phyloP scores from a whole-genome alignment of 2,113 vertebrate species.

The Vireo altiloquus region DNA sequence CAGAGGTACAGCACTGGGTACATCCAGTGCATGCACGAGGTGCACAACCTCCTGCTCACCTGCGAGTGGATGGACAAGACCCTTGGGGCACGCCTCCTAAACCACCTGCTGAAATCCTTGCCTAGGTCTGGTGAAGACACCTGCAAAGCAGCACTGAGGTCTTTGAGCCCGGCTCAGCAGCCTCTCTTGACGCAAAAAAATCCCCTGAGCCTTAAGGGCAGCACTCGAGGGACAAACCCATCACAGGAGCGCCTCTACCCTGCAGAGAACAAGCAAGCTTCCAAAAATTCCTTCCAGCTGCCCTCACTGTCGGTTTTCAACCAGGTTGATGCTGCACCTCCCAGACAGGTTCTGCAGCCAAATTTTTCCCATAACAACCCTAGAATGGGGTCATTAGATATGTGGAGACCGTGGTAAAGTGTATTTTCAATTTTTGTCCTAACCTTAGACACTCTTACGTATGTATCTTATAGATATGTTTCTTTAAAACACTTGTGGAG shows the following conservation, averaged over 20 bases:
- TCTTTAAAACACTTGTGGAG: constrained; percentile 83
- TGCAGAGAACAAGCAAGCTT: not conserved
- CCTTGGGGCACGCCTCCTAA: constrained; percentile 82
- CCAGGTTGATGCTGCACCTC: constrained; percentile 8
- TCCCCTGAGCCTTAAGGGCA: not conserved
- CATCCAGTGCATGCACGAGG: constrained; percentile 90
- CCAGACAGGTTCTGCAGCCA: constrained; percentile 54
- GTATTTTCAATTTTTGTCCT: constrained; percentile 2
- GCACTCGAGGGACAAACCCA: not conserved
- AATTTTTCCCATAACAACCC: constrained; percentile 66
- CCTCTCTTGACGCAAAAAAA: not conserved
- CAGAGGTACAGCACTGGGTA: constrained; percentile 88
- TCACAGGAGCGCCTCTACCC: constrained; percentile 7
- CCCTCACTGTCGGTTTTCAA: not conserved
- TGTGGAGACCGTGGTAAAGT: constrained; percentile 90
- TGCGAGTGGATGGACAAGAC: constrained; percentile 92
- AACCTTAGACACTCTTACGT: constrained; percentile 73
- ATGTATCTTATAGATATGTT: constrained; percentile 97
- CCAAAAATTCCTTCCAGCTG: constrained; percentile 25
- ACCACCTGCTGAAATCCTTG: constrained; percentile 85
- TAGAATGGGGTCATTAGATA: constrained; percentile 76
- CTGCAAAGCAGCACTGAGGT: not conserved
- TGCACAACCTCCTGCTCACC: constrained; percentile 87
- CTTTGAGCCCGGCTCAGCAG: not conserved
- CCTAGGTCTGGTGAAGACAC: constrained; percentile 72